Evolutionary conservation across 2,113 vertebrate genomes (phyloP), one percentile per base, ranked within the genome.

Genomic region (Ptilonorhynchus violaceus): DNA sequence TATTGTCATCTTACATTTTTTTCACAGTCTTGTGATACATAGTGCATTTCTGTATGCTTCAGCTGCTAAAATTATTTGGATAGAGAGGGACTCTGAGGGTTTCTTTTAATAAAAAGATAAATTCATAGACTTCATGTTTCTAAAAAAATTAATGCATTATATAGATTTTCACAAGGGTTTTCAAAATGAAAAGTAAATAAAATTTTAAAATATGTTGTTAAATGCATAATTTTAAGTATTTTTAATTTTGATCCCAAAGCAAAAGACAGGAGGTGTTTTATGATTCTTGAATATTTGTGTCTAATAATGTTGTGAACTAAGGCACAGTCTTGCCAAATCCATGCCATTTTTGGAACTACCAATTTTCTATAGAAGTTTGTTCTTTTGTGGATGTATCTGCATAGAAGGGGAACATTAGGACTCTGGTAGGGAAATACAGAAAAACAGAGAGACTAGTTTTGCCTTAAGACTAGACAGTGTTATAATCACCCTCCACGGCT

Each of bases 381-480:
- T 79, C 42, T 85, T 85, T 84, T 59, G 30, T 85, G 15, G 50
- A 30, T 55, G 4, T 92, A 55, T 84, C 92, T 93, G 42, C 63
- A 88, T 35, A 78, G 87, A 85, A 70, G 7, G 15, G 13, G 35
- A 85, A 84, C 64, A 33, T 74, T 86, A 68, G 35, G 33, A 30
- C n/a, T 80, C 12, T 64, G 37, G 22, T 92, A 86, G 47, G 59
- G 46, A 93, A 90, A 93, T 56, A 85, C 33, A 68, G 75, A 88
- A 60, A 95, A 81, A 5, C 63, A 77, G 47, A 6, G 35, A 70
- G 55, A 68, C 28, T 55, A 79, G n/a, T 81, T 92, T 92, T 88
- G 85, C 85, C 70, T 85, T 80, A 68, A 91, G 93, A 95, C 85
- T 85, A 89, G 89, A 78, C 81, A 83, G 66, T 69, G 75, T 91